Conservation (phyloP, 2,797 vertebrate genomes). For the Setipinna tenuifilis region DNA sequence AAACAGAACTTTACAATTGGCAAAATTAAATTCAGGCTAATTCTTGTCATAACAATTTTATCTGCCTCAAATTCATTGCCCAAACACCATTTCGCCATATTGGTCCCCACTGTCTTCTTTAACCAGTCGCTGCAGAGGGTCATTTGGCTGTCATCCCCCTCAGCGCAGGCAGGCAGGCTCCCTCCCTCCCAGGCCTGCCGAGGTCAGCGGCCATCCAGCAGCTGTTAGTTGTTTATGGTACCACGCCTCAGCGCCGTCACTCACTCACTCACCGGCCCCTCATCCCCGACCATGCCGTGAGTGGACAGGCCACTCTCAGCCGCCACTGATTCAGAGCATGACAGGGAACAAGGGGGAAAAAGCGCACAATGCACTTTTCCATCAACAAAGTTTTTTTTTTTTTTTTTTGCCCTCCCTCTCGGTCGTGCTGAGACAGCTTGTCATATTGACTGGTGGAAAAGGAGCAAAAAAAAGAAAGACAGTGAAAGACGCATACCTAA, state of each 20-base stretch:
- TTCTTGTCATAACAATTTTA: not conserved
- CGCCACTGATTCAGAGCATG: not conserved
- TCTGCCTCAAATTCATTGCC: not conserved
- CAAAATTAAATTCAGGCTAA: not conserved
- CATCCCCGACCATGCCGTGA: not conserved
- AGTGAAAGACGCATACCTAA: not conserved
- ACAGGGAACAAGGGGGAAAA: not conserved
- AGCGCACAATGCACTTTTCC: not conserved
- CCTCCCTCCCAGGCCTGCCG: not conserved
- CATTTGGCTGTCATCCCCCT: not conserved
- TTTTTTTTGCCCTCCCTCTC: not conserved
- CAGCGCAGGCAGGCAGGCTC: too few relatives aligned
- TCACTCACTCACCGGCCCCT: not conserved
- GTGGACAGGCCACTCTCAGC: not conserved
- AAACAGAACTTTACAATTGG: not conserved
- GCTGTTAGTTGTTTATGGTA: conserved; percentile 13
- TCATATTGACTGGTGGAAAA: not conserved
- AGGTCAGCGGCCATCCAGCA: not conserved
- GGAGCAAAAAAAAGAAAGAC: too few relatives aligned
- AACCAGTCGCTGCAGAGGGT: not conserved
- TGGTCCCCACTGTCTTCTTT: not conserved
- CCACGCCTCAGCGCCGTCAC: not conserved
- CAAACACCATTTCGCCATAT: not conserved
- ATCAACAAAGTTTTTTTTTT: not conserved
- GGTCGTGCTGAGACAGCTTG: not conserved